phyloP scores from a whole-genome alignment of 1,140 invertebrate species.

The Chrysoperla carnea region DNA sequence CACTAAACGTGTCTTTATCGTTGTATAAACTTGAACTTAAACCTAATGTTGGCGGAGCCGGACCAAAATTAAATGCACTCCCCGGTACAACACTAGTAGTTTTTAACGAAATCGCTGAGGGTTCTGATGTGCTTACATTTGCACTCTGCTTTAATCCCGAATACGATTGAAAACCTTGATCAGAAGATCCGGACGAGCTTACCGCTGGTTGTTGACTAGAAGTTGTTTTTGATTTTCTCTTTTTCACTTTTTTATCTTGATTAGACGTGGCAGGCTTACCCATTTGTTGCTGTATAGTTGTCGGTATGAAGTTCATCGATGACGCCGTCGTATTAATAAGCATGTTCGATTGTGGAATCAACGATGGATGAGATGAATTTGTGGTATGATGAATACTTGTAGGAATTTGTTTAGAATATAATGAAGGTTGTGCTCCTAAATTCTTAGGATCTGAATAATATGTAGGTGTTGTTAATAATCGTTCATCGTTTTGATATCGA shows the following conservation, averaged over 20 bases:
- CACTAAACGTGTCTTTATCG: slow-evolving; percentile 31
- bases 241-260: slow-evolving; percentile 17
- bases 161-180: slow-evolving; percentile 32
- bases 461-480: slow-evolving; percentile 23
- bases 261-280: slow-evolving; percentile 7
- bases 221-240: slow-evolving; percentile 20
- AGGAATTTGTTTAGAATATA: slow-evolving; percentile 28
- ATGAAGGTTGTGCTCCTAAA: slow-evolving; percentile 25
- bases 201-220: slow-evolving; percentile 8
- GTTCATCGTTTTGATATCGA: slow-evolving; percentile 32
- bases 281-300: slow-evolving; percentile 6
- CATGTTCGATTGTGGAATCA: slow-evolving; percentile 18
- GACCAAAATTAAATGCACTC: slow-evolving; percentile 50
- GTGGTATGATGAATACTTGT: slow-evolving; percentile 18
- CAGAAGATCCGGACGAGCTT: slow-evolving; percentile 5
- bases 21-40: slow-evolving; percentile 29
- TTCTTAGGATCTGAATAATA: slow-evolving; percentile 26
- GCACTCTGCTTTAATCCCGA: slow-evolving; percentile 23
- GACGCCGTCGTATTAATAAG: background rate
- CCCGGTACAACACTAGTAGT: slow-evolving; percentile 42
- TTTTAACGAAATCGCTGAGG: slow-evolving; percentile 31
- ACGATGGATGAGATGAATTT: slow-evolving; percentile 13
- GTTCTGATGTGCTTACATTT: slow-evolving; percentile 25
- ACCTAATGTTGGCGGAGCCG: slow-evolving; percentile 29
- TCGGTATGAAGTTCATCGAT: too few species aligned